These are phyloP conservation scores for Arvicanthis niloticus DNA, from an alignment of 2,113 vertebrate species.

Conservation along the genomic window DNA sequence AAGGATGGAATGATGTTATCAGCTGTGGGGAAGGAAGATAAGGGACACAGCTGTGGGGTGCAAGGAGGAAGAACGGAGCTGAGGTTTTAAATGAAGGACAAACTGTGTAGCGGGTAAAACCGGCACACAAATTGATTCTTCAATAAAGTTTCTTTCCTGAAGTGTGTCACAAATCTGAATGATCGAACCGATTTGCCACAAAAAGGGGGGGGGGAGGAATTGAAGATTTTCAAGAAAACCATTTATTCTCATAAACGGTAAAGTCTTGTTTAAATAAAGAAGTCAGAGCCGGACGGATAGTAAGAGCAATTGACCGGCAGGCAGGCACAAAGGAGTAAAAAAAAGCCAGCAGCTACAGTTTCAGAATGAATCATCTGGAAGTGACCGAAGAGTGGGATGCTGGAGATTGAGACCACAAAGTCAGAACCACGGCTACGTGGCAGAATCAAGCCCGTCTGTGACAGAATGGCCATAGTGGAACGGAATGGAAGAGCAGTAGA, in stretches of 20 bases:
- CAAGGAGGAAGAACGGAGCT: background rate
- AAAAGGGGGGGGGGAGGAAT: background rate
- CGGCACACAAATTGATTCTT: background rate
- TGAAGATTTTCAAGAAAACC: slow-evolving; percentile 7
- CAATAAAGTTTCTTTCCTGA: background rate
- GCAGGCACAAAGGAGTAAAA: background rate
- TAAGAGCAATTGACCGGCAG: background rate
- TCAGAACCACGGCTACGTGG: too few relatives aligned
- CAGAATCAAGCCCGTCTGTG: background rate
- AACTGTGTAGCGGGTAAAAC: background rate
- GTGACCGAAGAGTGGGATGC: background rate
- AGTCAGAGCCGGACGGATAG: background rate
- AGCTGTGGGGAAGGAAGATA: background rate
- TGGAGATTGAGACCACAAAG: background rate
- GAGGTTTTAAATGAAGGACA: background rate
- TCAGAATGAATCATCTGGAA: background rate
- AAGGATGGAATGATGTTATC: background rate
- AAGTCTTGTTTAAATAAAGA: background rate
- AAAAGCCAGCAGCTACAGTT: background rate
- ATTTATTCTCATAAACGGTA: background rate
- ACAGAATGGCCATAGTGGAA: background rate
- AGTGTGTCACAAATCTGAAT: background rate
- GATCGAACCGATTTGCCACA: background rate
- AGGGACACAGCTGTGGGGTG: background rate
- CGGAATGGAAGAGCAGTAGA: background rate